Base-by-base conservation (phyloP, 2,797 vertebrate genomes). In the Selene dorsalis region DNA sequence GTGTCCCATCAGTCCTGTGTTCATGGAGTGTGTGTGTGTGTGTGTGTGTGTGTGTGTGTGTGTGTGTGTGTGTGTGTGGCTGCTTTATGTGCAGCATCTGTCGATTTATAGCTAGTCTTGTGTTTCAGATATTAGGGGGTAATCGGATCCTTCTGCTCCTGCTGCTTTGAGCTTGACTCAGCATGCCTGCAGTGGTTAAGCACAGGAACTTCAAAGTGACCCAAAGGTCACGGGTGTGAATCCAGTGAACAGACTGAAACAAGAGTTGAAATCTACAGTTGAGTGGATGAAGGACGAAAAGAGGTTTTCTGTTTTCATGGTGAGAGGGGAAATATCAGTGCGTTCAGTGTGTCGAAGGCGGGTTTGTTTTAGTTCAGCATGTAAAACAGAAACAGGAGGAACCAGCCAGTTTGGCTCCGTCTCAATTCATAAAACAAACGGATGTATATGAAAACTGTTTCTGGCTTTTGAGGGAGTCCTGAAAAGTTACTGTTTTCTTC, bases 91-190 rank as follows among this genome's bases (percentile, higher is more conserved):
- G 71, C 69, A 50, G 70, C 77, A 50, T 84, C 82, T 75, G 83
- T 84, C 14, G 20, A 74, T 84, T 77, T 68, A 28, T 63, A 61
- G 75, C 58, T 0, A 8, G 73, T 75, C 76, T 88, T 71, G 45
- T 70, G 73, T 88, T 90, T 83, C 81, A 89, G 35, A 84, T 79
- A 79, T 81, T 69, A 57, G 56, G 53, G 22, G 53, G 86, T 85
- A 85, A 89, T 71, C 64, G 38, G 79, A 90, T 82, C 72, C 38
- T 35, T 39, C 35, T 77, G 66, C 77, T 65, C 66, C 6, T 41
- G 74, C 38, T 60, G 62, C 39, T 59, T 63, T 12, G 59, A 63
- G 78, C 69, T 45, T 22, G 60, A 70, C 68, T 83, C 64, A 50
- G 61, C 73, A 38, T n/a, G 59, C 45, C 22, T 5, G 43, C 2